These are phyloP conservation scores for Myotis vivesi DNA, from an alignment of 2,797 vertebrate genomes.

Conservation along the genomic window DNA sequence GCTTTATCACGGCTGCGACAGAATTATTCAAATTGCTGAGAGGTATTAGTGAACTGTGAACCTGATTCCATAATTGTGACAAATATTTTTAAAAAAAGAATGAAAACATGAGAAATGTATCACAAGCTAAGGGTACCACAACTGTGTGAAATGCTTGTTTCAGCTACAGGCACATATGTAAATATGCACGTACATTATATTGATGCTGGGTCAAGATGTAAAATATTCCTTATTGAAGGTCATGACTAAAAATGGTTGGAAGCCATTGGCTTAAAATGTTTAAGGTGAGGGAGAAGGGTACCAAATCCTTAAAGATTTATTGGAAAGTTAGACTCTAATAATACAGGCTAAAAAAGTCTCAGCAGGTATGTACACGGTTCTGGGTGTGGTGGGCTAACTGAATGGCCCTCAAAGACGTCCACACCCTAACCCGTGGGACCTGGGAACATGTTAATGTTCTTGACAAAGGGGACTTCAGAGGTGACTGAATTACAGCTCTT, in stretches of 20 bases:
- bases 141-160: background rate
- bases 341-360: background rate
- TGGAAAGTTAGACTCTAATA: background rate
- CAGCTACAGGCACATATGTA: background rate
- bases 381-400: background rate
- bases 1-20: background rate
- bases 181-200: background rate
- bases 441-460: background rate
- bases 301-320: slow-evolving; percentile 1
- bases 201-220: background rate
- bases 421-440: background rate
- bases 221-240: background rate
- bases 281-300: background rate
- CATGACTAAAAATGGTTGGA: background rate
- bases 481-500: background rate
- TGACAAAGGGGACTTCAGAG: background rate
- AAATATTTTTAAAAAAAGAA: background rate
- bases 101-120: background rate
- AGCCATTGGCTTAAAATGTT: slow-evolving; percentile 13
- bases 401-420: background rate
- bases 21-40: background rate
- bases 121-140: background rate
- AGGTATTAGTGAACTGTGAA: background rate
- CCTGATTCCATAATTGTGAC: background rate
- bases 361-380: background rate